Percentiles rank a stretch among this genome's conserved stretches.
Evolutionary conservation across 2,113 vertebrate genomes (phyloP).

Genomic region (Coturnix japonica): DNA sequence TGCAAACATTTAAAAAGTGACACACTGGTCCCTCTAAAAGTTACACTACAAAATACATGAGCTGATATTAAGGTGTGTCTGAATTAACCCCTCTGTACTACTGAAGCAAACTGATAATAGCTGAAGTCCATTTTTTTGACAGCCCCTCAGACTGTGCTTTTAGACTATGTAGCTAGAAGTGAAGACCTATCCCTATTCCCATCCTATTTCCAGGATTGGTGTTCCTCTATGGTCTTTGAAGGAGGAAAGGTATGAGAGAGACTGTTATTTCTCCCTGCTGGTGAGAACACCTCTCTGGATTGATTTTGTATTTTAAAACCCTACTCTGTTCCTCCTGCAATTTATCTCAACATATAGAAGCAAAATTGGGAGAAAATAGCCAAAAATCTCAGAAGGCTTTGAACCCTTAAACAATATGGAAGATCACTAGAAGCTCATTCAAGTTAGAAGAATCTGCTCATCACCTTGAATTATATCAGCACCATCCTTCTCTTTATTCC

Average conservation of each 20-base stretch:
- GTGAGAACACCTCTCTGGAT: neutral
- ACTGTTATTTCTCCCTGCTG: neutral
- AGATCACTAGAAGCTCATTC: constrained; percentile 52
- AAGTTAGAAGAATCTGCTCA: constrained; percentile 42
- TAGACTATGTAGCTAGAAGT: neutral
- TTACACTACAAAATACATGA: neutral
- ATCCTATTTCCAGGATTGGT: neutral
- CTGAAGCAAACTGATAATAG: neutral
- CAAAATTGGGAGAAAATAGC: constrained; percentile 28
- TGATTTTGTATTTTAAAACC: constrained; percentile 26
- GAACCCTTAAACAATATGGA: constrained; percentile 48
- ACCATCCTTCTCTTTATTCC: constrained; percentile 26
- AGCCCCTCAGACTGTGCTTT: neutral
- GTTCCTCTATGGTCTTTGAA: constrained; percentile 8
- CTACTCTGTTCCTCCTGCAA: neutral
- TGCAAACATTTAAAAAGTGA: neutral
- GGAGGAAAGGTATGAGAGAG: neutral
- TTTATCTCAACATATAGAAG: neutral
- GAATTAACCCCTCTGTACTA: neutral
- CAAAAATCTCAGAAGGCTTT: constrained; percentile 32
- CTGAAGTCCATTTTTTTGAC: neutral
- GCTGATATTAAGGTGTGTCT: neutral
- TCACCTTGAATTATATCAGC: constrained; percentile 48
- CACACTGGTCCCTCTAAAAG: neutral
- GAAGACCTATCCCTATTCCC: neutral